Percentiles rank a stretch among this genome's conserved stretches.
Evolutionary conservation across 2,797 vertebrate genomes (phyloP).

Genomic region (Ctenochaetus hawaiiensis): DNA sequence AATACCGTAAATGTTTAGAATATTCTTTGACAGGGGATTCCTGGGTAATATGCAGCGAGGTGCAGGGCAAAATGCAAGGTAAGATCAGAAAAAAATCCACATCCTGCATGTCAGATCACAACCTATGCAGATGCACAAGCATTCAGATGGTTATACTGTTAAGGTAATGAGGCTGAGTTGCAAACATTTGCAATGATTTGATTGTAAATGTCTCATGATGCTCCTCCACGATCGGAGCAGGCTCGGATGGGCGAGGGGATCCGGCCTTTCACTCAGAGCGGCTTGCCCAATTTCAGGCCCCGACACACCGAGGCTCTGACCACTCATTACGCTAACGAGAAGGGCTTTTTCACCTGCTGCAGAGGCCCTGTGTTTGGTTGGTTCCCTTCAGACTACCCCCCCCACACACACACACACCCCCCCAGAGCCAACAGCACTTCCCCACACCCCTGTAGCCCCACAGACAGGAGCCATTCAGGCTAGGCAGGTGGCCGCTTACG

Average conservation of each 20-base stretch:
- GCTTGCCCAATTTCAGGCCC: constrained; percentile 80
- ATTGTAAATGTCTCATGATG: constrained; percentile 67
- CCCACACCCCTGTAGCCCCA: constrained; percentile 88
- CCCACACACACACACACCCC: constrained; percentile 38
- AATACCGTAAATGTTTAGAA: constrained; percentile 84
- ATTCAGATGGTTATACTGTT: constrained; percentile 67
- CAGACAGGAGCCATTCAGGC: constrained; percentile 99
- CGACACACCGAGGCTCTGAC: constrained; percentile 88
- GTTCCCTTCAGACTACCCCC: constrained; percentile 86
- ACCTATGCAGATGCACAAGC: constrained; percentile 47
- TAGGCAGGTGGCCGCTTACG: constrained; percentile 99
- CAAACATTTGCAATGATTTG: constrained; percentile 61
- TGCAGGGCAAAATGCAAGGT: constrained; percentile 45
- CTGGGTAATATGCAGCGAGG: constrained; percentile 26
- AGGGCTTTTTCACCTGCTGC: constrained; percentile 99
- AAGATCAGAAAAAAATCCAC: constrained; percentile 42
- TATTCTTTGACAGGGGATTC: constrained; percentile 70
- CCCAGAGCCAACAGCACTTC: constrained; percentile 83
- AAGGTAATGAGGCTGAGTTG: constrained; percentile 74
- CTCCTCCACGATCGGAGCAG: constrained; percentile 50
- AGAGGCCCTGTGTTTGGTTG: constrained; percentile 85
- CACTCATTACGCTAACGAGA: constrained; percentile 99
- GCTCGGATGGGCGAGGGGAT: constrained; percentile 65
- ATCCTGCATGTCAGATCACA: constrained; percentile 47
- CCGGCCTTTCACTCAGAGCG: constrained; percentile 80